A percentile compares a stretch with the other conserved stretches of the same genome.
Conservation (phyloP, 2,113 vertebrate species). For the Sylvietta virens region DNA sequence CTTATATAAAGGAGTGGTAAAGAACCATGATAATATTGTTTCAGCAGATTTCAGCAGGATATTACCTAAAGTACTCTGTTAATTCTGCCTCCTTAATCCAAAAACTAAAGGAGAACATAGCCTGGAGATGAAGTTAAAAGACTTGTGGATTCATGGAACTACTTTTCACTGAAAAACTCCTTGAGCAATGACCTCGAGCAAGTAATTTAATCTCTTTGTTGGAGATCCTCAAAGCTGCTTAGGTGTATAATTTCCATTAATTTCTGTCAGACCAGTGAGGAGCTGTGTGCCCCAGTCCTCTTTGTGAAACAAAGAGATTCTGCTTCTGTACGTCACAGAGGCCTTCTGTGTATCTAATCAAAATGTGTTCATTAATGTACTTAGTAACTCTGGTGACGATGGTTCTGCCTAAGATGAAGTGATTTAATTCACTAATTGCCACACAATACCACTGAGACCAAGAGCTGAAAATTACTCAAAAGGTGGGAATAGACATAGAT, state of each 20-base stretch:
- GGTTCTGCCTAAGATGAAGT: background rate
- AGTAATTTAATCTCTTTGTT: background rate
- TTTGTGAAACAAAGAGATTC: background rate
- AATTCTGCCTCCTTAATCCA: background rate
- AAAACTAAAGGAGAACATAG: background rate
- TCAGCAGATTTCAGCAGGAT: background rate
- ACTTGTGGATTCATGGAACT: background rate
- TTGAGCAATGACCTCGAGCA: background rate
- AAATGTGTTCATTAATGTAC: background rate
- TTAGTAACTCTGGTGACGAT: background rate
- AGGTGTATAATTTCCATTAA: constrained; percentile 14
- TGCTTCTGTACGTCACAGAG: background rate
- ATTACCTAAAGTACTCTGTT: background rate
- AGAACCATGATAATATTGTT: background rate
- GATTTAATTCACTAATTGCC: constrained; percentile 21
- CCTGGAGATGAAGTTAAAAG: background rate
- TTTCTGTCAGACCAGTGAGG: background rate
- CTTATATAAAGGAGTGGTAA: background rate
- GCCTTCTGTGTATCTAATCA: background rate
- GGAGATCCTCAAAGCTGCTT: background rate
- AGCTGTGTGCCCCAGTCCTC: background rate
- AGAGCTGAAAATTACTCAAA: background rate
- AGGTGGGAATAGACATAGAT: background rate
- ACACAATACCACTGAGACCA: background rate
- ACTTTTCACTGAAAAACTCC: background rate